These are phyloP conservation scores for Lissonota sp. DNA, from an alignment of 2,888 invertebrate species.

Conservation along the genomic window DNA sequence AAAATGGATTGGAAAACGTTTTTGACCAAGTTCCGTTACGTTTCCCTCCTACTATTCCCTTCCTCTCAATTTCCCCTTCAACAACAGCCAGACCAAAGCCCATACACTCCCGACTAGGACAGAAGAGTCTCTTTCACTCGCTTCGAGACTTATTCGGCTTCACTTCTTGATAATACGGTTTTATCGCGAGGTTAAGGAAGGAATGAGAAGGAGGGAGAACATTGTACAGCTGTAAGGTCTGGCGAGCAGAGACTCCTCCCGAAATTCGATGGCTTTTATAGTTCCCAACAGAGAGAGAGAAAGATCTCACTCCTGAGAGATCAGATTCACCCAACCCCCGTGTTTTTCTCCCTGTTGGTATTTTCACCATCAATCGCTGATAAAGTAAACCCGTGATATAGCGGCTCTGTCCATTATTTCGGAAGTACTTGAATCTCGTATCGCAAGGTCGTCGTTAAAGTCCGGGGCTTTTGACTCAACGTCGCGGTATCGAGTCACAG, in stretches of 20 bases:
- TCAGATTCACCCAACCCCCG: conserved; percentile 17
- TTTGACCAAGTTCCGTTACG: conserved; percentile 56
- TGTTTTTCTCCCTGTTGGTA: not conserved
- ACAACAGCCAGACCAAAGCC: too few relatives aligned
- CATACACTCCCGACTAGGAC: not conserved
- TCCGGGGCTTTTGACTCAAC: not conserved
- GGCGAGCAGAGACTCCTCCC: conserved; percentile 26
- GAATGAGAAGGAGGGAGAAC: conserved; percentile 24
- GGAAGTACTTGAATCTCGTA: not conserved
- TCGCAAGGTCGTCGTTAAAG: not conserved
- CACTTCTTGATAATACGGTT: conserved; percentile 38
- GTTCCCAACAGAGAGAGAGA: conserved; percentile 2
- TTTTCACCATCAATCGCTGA: too few relatives aligned
- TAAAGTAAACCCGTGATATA: too few relatives aligned
- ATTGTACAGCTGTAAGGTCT: conserved; percentile 28
- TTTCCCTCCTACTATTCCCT: conserved; percentile 1
- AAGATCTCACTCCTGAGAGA: conserved; percentile 12
- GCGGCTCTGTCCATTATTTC: too few relatives aligned
- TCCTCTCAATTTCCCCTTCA: not conserved
- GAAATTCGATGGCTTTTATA: conserved; percentile 41
- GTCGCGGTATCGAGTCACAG: too few relatives aligned
- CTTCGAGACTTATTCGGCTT: conserved; percentile 38
- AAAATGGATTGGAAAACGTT: conserved; percentile 64
- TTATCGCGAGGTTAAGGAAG: conserved; percentile 31
- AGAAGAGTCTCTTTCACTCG: not conserved